Evolutionary conservation across 2,113 vertebrate species (phyloP).

Genomic region (Spermophilus dauricus): DNA sequence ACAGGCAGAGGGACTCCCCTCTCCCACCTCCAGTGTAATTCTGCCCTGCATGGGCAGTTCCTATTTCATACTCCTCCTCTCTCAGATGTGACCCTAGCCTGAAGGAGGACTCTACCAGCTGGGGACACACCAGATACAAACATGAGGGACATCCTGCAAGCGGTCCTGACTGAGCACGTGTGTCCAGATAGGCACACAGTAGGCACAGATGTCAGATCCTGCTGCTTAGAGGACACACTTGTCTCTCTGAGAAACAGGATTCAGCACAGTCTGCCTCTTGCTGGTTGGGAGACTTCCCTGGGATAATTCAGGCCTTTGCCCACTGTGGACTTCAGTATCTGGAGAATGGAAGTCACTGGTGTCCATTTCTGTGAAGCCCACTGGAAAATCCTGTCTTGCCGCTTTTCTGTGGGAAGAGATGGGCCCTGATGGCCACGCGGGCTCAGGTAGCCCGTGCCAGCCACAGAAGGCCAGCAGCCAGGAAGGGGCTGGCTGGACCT

Average conservation of each 20-base stretch:
- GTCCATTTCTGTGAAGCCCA: not conserved
- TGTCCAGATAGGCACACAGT: too few relatives aligned
- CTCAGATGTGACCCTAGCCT: not conserved
- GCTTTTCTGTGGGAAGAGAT: not conserved
- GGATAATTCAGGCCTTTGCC: too few relatives aligned
- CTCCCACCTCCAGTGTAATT: not conserved
- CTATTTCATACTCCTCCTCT: fast-evolving
- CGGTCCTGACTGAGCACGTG: too few relatives aligned
- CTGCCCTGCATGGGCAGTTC: fast-evolving
- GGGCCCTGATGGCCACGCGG: fast-evolving
- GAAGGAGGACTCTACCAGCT: not conserved
- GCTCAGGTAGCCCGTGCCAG: not conserved
- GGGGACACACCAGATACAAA: not conserved
- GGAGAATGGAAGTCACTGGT: fast-evolving
- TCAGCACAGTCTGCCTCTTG: fast-evolving
- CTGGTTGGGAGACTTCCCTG: too few relatives aligned
- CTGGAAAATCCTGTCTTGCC: too few relatives aligned
- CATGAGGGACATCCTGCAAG: too few relatives aligned
- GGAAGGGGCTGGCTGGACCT: too few relatives aligned
- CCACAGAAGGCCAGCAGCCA: too few relatives aligned
- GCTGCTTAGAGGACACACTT: not conserved
- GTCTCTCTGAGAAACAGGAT: too few relatives aligned
- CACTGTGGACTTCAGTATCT: not conserved
- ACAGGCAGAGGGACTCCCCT: fast-evolving
- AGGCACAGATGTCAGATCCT: too few relatives aligned